A percentile compares a stretch with the other conserved stretches of the same genome.
These are phyloP conservation scores for Takifugu flavidus DNA, from an alignment of 2,113 vertebrate genomes.

Conservation along the genomic window DNA sequence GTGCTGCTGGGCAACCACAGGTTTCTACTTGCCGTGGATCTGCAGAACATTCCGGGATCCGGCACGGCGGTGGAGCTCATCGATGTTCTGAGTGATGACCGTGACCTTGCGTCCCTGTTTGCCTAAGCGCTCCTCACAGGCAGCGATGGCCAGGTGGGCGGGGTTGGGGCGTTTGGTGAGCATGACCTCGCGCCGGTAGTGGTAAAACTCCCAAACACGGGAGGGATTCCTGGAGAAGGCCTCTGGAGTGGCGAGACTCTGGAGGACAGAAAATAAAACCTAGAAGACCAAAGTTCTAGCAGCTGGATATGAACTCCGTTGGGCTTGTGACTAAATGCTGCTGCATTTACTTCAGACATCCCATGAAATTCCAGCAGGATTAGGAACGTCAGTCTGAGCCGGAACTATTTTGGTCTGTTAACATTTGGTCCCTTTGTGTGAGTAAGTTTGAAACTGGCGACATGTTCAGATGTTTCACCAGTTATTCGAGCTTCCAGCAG, in stretches of 20 bases:
- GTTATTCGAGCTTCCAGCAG: no score
- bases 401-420: background rate
- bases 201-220: conserved; percentile 97
- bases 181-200: conserved; percentile 92
- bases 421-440: background rate
- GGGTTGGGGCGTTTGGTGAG: conserved; percentile 84
- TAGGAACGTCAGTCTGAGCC: background rate
- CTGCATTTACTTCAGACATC: background rate
- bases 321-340: no score
- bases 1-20: no score
- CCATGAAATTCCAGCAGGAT: background rate
- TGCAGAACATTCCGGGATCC: conserved; percentile 89
- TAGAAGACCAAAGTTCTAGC: background rate
- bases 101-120: conserved; percentile 82
- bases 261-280: background rate
- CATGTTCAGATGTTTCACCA: no score
- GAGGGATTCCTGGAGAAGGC: conserved; percentile 90
- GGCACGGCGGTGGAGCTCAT: conserved; percentile 90
- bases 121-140: conserved; percentile 85
- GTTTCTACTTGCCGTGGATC: conserved; percentile 80
- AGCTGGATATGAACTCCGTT: background rate
- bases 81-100: conserved; percentile 94
- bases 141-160: conserved; percentile 83
- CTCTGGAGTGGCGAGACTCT: conserved; percentile 86
- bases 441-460: no score